Evolutionary conservation across 1,140 invertebrate species (phyloP).

Genomic region (Orussus abietinus): DNA sequence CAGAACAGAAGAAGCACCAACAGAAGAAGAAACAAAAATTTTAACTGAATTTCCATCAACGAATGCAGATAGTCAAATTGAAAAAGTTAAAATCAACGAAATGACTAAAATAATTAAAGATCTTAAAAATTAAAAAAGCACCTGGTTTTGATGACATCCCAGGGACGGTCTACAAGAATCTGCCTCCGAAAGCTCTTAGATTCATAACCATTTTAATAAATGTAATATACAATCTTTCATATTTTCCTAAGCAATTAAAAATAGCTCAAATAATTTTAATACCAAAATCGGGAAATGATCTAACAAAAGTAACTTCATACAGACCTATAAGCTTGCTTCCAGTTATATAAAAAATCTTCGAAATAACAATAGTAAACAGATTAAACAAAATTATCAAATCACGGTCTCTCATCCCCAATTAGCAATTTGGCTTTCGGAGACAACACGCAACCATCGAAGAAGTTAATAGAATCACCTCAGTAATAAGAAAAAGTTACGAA

Average conservation of each 20-base stretch:
- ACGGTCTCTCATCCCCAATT: neutral
- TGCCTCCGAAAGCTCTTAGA: conserved; percentile 15
- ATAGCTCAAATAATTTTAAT: no score
- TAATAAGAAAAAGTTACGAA: conserved; percentile 19
- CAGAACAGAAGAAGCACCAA: no score
- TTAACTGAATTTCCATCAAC: no score
- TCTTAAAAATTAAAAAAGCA: conserved; percentile 15
- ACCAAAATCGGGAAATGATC: no score
- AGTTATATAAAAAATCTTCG: neutral
- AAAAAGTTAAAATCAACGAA: no score
- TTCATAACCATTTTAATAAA: conserved; percentile 15
- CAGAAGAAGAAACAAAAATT: no score
- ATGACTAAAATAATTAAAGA: neutral
- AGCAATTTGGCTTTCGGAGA: conserved; percentile 14
- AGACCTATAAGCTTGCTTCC: neutral
- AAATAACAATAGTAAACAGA: conserved; percentile 4
- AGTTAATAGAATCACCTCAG: conserved; percentile 20
- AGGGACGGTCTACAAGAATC: conserved; percentile 16
- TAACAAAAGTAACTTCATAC: no score
- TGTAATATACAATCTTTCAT: neutral
- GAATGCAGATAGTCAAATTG: no score
- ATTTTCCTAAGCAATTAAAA: neutral
- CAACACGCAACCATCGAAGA: conserved; percentile 29
- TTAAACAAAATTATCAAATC: neutral
- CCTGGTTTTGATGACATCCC: conserved; percentile 23